phyloP scores from a whole-genome alignment of 2,888 invertebrate genomes.

The Drosophila atripex region DNA sequence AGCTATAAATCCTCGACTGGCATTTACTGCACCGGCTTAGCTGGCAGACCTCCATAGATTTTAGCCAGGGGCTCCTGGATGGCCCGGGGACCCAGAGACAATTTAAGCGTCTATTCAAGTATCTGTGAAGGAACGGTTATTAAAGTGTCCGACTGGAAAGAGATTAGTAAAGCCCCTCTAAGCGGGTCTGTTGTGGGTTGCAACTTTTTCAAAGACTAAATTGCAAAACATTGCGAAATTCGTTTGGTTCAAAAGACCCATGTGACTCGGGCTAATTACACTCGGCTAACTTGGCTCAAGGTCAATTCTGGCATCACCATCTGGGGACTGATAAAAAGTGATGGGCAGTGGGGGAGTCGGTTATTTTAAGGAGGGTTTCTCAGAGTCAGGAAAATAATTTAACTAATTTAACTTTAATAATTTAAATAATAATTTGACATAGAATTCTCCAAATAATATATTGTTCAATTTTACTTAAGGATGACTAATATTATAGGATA shows the following conservation, averaged over 20 bases:
- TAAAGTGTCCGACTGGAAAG: slow-evolving; percentile 28
- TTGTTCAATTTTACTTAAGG: too few relatives aligned
- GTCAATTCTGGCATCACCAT: slow-evolving; percentile 22
- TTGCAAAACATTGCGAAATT: slow-evolving; percentile 23
- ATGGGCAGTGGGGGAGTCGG: slow-evolving; percentile 1
- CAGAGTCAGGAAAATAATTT: too few relatives aligned
- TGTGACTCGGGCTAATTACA: slow-evolving; percentile 13
- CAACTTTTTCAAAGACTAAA: not conserved
- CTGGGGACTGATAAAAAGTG: slow-evolving; percentile 8
- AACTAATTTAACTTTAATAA: too few relatives aligned
- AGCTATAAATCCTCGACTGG: slow-evolving; percentile 66
- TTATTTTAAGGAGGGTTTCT: not conserved
- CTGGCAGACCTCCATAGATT: slow-evolving; percentile 33
- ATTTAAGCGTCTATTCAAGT: slow-evolving; percentile 31
- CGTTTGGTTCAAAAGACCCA: slow-evolving; percentile 1
- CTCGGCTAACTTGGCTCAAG: slow-evolving; percentile 5
- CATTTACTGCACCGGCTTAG: slow-evolving; percentile 37
- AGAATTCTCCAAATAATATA: too few relatives aligned
- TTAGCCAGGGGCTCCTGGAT: not conserved
- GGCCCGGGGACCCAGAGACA: slow-evolving; percentile 17
- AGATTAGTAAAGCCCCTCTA: slow-evolving; percentile 19
- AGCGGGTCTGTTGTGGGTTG: not conserved
- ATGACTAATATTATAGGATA: too few relatives aligned
- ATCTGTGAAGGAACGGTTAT: slow-evolving; percentile 36
- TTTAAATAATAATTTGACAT: too few relatives aligned